phyloP scores from a whole-genome alignment of 2,113 vertebrate genomes.

The Larimichthys crocea region DNA sequence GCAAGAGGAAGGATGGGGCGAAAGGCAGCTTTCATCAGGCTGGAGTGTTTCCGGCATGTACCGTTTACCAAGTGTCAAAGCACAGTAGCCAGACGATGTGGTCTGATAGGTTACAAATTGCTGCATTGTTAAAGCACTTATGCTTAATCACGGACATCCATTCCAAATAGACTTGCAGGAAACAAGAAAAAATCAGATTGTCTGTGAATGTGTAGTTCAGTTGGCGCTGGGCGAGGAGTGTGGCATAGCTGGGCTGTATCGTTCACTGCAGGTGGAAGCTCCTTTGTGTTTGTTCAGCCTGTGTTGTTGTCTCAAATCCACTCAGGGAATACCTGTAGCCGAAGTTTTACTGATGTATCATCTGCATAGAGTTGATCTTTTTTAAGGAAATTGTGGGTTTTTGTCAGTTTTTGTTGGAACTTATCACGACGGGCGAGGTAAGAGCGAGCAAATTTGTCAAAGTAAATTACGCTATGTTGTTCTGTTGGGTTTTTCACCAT shows the following conservation, averaged over 20 bases:
- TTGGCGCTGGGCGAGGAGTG: neutral
- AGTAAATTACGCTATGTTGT: neutral
- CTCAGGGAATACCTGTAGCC: neutral
- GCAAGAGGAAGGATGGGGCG: too few relatives aligned
- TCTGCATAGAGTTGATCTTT: neutral
- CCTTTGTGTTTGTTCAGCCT: slow-evolving; percentile 45
- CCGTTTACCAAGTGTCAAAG: slow-evolving; percentile 16
- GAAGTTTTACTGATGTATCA: slow-evolving; percentile 19
- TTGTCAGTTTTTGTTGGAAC: neutral
- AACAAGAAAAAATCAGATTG: slow-evolving; percentile 28
- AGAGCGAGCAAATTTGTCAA: slow-evolving; percentile 1
- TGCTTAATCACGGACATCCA: slow-evolving; percentile 16
- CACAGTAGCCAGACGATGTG: slow-evolving; percentile 3
- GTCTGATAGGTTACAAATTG: slow-evolving; percentile 21
- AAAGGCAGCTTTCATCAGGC: slow-evolving; percentile 6
- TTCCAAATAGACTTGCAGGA: slow-evolving; percentile 22
- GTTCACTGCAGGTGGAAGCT: slow-evolving; percentile 50
- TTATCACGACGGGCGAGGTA: neutral
- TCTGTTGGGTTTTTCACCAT: neutral
- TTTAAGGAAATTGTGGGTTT: neutral
- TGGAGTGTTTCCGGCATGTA: slow-evolving; percentile 11
- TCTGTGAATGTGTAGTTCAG: slow-evolving; percentile 26
- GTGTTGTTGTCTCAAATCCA: slow-evolving; percentile 20
- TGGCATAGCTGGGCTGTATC: neutral
- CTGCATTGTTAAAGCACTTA: slow-evolving; percentile 37